Evolutionary conservation across 2,113 vertebrate genomes (phyloP), one percentile per base, ranked within the genome.

Genomic region (Bagarius yarrelli): DNA sequence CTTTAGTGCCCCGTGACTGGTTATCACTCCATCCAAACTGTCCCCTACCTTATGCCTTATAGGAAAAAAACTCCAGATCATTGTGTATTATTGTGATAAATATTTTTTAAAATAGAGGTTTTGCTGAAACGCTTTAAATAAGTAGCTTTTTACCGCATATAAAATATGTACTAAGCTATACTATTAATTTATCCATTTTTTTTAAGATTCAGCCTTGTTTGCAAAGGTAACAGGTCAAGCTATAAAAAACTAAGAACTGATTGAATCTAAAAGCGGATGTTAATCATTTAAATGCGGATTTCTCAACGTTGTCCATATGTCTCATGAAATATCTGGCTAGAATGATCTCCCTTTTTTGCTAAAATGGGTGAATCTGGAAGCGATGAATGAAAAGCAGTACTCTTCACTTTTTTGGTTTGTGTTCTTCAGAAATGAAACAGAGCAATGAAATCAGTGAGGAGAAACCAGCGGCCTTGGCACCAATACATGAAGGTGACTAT

Each of bases 241-340:
- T 72, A 75, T 61, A 73, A 21, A 71, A 27, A 47, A 30, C 6
- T 57, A 72, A 30, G 3, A 21, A 57, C 53, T 76, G 72, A 76
- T 79, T 81, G 74, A 76, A 64, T 78, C 69, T 76, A 44, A 60
- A 81, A 70, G 78, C 52, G 27, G 30, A 69, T 84, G 79, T 92
- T 88, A 91, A 92, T 92, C 89, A 90, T 92, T 90, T 80, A 91
- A 83, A 84, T 85, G 83, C 86, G 87, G 87, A 88, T 88, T 91
- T 81, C 18, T 52, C 25, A 25, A 32, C 87, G 83, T 78, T 88
- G 85, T 91, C 90, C 83, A 88, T 89, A 87, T 88, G 80, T 82
- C 44, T 60, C 79, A 88, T 57, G 32, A 90, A 89, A 84, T 82
- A 80, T 78, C 64, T 81, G 87, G 87, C 88, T 88, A 79, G 81